Evolutionary conservation across 2,888 invertebrate species (phyloP), one percentile per base, ranked within the genome.

Genomic region (Phanerotoma sp.): DNA sequence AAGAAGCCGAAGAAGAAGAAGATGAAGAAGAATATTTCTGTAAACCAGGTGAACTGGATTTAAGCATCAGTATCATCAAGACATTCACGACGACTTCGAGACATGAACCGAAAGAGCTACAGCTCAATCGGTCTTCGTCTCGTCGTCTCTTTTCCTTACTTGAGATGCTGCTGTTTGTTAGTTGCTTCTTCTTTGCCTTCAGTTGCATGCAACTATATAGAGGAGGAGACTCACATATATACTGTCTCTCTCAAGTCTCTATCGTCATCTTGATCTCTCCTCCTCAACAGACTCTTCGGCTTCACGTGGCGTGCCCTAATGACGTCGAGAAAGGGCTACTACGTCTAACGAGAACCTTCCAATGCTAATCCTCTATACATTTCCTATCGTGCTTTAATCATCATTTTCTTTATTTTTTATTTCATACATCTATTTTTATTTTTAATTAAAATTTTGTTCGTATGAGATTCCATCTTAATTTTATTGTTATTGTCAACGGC

Each of bases 81-180:
- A 72, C 73, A 72, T 73, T 73, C 68, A n/a, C n/a, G n/a, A n/a
- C n/a, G 69, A 70, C 69, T 69, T 51, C 66, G 66, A 67, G 67
- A 73, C 74, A 71, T 70, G 70, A 67, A 66, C 68, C 35, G 72
- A 72, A 74, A 73, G 71, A 70, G 21, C 74, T 75, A 75, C 75
- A 75, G 74, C 75, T 75, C 75, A 75, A 75, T 75, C 74, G 74
- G 69, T 74, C 74, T 75, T 73, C 73, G 70, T 74, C 72, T 70
- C 65, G 66, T 70, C 66, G 66, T 66, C 38, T 35, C 41, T 33
- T 42, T 22, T 41, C 40, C 41, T 46, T 53, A 21, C 46, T 30
- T 38, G 49, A 13, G 11, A 37, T 62, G 16, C 57, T 15, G 18
- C 18, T 20, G 15, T 30, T 6, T n/a, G n/a, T n/a, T n/a, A n/a